Percentiles rank a stretch among this genome's conserved stretches.
Evolutionary conservation across 1,140 invertebrate genomes (phyloP).

Genomic region (Heliconius melpomene): DNA sequence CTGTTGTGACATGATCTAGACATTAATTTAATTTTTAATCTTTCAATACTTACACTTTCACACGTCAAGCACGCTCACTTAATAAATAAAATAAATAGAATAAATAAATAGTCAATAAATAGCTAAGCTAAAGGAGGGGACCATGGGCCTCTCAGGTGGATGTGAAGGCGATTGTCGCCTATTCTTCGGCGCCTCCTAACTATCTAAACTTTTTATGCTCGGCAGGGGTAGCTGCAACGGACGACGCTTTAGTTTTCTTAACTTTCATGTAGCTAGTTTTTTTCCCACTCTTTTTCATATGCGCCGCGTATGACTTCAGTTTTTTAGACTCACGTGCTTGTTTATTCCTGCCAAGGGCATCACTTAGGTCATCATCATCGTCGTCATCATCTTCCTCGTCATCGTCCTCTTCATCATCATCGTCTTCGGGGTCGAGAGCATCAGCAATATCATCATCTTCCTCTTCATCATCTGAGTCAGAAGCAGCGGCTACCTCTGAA

Average conservation of each 20-base stretch:
- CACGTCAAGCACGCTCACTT: conserved; percentile 77
- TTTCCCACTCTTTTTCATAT: conserved; percentile 83
- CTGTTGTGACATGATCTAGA: conserved; percentile 80
- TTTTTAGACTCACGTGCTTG: conserved; percentile 92
- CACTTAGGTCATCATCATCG: conserved; percentile 83
- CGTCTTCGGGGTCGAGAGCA: conserved; percentile 82
- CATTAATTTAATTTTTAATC: conserved; percentile 79
- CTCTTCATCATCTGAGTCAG: conserved; percentile 82
- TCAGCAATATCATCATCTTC: conserved; percentile 84
- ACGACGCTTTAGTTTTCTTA: conserved; percentile 78
- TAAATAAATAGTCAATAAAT: conserved; percentile 82
- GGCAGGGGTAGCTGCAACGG: conserved; percentile 61
- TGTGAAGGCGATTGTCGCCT: conserved; percentile 58
- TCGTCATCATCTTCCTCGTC: conserved; percentile 89
- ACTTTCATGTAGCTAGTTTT: conserved; percentile 77
- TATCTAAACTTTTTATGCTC: conserved; percentile 82
- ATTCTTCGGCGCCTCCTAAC: conserved; percentile 55
- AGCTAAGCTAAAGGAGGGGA: conserved; percentile 78
- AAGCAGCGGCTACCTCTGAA: conserved; percentile 71
- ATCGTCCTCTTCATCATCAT: conserved; percentile 86
- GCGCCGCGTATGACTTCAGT: conserved; percentile 76
- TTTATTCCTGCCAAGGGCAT: conserved; percentile 83
- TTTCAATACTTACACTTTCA: conserved; percentile 76
- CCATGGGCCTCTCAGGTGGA: conserved; percentile 73
- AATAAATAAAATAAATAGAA: conserved; percentile 81